Conservation (phyloP, 35 echinoderm and acorn worm species). For the Nesometra sesokonis region DNA sequence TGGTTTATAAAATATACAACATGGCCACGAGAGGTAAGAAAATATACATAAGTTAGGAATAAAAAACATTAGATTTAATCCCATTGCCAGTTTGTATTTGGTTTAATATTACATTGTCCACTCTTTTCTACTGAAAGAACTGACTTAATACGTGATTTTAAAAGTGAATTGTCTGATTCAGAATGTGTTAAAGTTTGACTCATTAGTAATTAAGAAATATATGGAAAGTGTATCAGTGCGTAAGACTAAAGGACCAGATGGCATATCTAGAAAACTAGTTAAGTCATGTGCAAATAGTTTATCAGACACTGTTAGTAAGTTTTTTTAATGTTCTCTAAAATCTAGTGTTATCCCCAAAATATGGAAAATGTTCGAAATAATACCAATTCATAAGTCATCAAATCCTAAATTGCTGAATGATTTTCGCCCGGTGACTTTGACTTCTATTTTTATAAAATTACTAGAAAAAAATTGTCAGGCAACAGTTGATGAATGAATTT, state of each 20-base stretch:
- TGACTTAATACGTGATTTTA: no score
- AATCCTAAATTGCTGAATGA: background rate
- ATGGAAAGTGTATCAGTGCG: background rate
- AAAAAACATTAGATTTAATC: no score
- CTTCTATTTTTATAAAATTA: background rate
- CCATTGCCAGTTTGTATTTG: no score
- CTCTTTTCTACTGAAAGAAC: no score
- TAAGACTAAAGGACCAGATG: background rate
- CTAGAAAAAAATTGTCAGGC: background rate
- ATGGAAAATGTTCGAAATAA: background rate
- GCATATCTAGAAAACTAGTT: background rate
- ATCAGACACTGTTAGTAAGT: background rate
- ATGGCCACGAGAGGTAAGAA: no score
- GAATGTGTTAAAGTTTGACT: no score
- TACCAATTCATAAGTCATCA: background rate
- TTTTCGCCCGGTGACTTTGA: background rate
- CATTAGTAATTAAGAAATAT: background rate
- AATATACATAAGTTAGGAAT: no score
- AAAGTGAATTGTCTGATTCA: no score
- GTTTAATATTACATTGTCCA: no score
- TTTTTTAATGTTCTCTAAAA: background rate
- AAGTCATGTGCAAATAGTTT: background rate
- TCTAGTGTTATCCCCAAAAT: background rate
- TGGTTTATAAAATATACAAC: no score
- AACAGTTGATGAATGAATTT: background rate